Evolutionary conservation across 2,888 invertebrate species (phyloP), one percentile per base, ranked within the genome.

Genomic region (Physocephala rufipes): DNA sequence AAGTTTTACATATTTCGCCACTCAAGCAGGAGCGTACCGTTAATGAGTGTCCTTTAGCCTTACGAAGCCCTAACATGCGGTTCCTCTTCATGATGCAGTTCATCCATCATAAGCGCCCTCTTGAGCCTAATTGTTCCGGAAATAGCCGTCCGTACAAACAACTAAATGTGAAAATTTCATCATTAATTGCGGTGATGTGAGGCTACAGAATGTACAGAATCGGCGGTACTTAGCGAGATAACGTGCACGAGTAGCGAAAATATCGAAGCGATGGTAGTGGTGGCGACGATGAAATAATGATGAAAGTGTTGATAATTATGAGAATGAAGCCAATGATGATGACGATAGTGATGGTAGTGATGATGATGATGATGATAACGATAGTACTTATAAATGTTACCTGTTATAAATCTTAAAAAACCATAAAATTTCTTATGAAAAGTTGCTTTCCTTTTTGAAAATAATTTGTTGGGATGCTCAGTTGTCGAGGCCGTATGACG

Each of bases 51-150:
- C 58, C 5, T 21, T 15, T 26, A 58, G 24, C 43, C 15, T 16
- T 9, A 36, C 36, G 67, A 5, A 43, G 49, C 49, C 5, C 19
- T 47, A 12, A 47, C 47, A 47, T 3, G 15, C 58, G 58, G 9
- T 4, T 55, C 55, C 21, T 19, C n/a, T n/a, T 21, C n/a, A n/a
- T n/a, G n/a, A n/a, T n/a, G 53, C 16, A 16, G 45, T 45, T 28
- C 2, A 21, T 36, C 43, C 21, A n/a, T 43, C 9, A 59, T 19
- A 43, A 36, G 9, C 28, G 9, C 28, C 24, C 30, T 47, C 67
- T 67, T 59, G 45, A 59, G 62, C 65, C 4, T 82, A 82, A 82
- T 79, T 82, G 82, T 77, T 80, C 80, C 80, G 80, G 80, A 80
- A 82, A 80, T 80, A 82, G 74, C 76, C 30, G 71, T 75, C 76